Evolutionary conservation across 1,140 invertebrate genomes (phyloP), one percentile per base, ranked within the genome.

Genomic region (Scaptomyza montana): DNA sequence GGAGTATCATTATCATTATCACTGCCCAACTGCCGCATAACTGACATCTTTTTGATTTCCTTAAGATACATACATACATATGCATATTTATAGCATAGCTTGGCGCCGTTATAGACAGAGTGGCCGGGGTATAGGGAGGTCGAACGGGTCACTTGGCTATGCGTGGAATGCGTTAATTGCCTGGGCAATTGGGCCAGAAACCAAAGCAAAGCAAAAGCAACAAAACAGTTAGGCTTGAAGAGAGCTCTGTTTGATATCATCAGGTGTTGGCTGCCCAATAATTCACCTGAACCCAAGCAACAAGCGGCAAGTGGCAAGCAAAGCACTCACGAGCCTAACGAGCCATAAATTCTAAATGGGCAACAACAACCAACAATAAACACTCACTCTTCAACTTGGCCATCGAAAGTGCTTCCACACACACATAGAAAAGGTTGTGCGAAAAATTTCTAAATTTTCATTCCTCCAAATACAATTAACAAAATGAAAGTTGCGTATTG

Each of bases 151-250:
- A 56, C 61, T 67, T 25, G 63, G 30, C 70, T 63, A 68, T 73
- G 60, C 66, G 68, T 74, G 80, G 81, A 85, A 85, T 85, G 81
- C 81, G 81, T 86, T 85, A 85, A 85, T 85, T 85, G 81, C 78
- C 78, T 49, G 43, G 59, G 55, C 80, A 77, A 80, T 60, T 78
- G 75, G 80, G 76, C 67, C 80, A 76, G 78, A 69, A 63, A 78
- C 64, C 66, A 82, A 77, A 56, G 19, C 21, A 33, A 25, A 30
- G 45, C 5, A 8, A 36, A 13, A 28, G 64, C 33, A 60, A 51
- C 33, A 57, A 62, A 50, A 77, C 75, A 77, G 75, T 77, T 77
- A 77, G 72, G 21, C 71, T 50, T 50, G 47, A 21, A 36, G 39
- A 55, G 46, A 57, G 63, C 63, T 41, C 55, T 55, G 21, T 25